A percentile compares a stretch with the other conserved stretches of the same genome.
Conservation (phyloP, 2,113 vertebrate genomes). For the Mohoua ochrocephala region DNA sequence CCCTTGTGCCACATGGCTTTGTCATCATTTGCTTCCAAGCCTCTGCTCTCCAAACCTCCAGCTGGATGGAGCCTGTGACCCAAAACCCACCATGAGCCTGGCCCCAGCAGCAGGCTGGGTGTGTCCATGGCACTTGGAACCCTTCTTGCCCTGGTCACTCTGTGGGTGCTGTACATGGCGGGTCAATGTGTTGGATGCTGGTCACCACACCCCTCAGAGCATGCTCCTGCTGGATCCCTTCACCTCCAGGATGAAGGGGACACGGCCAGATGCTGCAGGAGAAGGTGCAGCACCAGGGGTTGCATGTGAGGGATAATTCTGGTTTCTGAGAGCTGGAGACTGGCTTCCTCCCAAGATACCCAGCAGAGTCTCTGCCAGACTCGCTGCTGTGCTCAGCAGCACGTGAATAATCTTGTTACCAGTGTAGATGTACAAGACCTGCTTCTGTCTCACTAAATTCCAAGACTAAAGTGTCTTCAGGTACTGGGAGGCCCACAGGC, state of each 20-base stretch:
- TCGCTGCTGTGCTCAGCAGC: neutral
- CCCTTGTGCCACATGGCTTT: neutral
- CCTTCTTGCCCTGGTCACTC: accelerated
- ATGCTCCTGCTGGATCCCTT: neutral
- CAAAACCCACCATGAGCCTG: neutral
- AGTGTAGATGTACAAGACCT: neutral
- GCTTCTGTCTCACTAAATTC: neutral
- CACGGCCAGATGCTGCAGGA: neutral
- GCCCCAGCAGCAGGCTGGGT: neutral
- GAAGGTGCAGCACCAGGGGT: neutral
- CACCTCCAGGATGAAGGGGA: neutral
- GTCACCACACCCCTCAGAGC: neutral
- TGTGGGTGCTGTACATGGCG: neutral
- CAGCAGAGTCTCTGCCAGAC: neutral
- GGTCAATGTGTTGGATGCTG: neutral
- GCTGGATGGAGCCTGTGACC: neutral
- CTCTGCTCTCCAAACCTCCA: neutral
- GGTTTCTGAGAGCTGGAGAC: neutral
- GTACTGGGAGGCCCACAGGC: neutral
- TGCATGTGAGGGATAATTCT: neutral
- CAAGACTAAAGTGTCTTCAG: neutral
- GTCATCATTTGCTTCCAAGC: neutral
- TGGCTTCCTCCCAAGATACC: neutral
- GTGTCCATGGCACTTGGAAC: neutral
- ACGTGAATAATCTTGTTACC: neutral